phyloP scores from a whole-genome alignment of 2,797 vertebrate species.

The Microhierax caerulescens region DNA sequence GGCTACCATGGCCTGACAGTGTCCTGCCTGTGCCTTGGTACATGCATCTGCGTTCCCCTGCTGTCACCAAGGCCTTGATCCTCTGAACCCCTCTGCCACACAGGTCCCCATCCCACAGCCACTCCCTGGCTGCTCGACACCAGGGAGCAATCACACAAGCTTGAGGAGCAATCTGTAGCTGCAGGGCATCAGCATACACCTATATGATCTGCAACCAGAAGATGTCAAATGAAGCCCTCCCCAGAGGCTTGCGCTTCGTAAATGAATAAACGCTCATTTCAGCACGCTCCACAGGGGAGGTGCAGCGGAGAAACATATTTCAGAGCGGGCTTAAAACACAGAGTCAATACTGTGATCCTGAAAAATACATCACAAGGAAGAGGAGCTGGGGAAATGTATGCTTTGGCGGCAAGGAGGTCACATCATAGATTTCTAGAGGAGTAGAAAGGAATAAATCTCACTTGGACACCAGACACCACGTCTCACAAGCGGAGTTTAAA shows the following conservation, averaged over 20 bases:
- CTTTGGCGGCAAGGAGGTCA: not conserved
- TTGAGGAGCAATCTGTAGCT: not conserved
- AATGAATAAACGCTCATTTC: not conserved
- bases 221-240: not conserved
- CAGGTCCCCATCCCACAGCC: not conserved
- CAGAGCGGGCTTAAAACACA: not conserved
- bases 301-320: not conserved
- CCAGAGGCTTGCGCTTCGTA: not conserved
- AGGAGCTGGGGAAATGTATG: not conserved
- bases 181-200: rapidly evolving
- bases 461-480: not conserved
- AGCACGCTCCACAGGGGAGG: not conserved
- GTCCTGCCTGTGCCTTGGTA: not conserved
- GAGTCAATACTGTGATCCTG: not conserved
- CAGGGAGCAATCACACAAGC: not conserved
- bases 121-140: not conserved
- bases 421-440: not conserved
- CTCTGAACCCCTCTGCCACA: not conserved
- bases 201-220: not conserved
- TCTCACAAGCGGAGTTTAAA: not conserved
- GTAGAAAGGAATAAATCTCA: constrained; percentile 6
- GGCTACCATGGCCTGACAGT: not conserved
- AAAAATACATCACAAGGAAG: not conserved
- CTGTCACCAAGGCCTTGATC: not conserved
- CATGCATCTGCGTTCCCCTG: not conserved